Percentiles rank a stretch among this genome's conserved stretches.
These are phyloP conservation scores for Teinopalpus imperialis DNA, from an alignment of 2,888 invertebrate genomes.

Conservation along the genomic window DNA sequence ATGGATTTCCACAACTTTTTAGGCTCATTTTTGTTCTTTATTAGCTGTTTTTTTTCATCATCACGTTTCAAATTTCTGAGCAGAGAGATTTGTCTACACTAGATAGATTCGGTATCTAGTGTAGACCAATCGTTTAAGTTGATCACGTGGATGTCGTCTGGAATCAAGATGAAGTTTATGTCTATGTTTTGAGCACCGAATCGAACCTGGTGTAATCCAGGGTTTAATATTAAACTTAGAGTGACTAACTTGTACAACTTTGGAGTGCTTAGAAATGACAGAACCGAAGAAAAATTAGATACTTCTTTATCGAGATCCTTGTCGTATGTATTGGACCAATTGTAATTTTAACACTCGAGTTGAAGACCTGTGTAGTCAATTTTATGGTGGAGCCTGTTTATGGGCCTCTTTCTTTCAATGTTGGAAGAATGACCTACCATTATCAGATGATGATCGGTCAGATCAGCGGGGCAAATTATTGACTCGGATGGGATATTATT, in stretches of 20 bases:
- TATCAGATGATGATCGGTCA: conserved; percentile 5
- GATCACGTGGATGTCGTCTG: no score
- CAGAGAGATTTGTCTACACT: neutral
- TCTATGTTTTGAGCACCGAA: neutral
- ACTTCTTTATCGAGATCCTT: neutral
- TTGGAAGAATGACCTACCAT: conserved; percentile 2
- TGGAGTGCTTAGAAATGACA: no score
- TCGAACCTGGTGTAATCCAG: neutral
- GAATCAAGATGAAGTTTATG: no score
- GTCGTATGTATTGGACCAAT: no score
- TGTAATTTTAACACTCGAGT: no score
- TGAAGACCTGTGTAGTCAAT: neutral
- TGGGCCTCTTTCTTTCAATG: neutral
- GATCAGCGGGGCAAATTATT: conserved; percentile 1
- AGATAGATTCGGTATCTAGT: neutral
- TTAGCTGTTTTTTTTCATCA: neutral
- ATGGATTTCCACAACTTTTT: no score
- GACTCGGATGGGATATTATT: neutral
- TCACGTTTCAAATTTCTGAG: neutral
- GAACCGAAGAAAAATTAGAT: neutral
- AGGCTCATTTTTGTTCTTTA: no score
- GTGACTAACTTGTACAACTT: no score
- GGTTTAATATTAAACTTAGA: no score
- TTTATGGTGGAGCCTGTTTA: neutral
- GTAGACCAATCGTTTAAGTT: no score